Evolutionary conservation across 1,140 invertebrate species (phyloP), one percentile per base, ranked within the genome.

Genomic region (Phymorhynchus buccinoides): DNA sequence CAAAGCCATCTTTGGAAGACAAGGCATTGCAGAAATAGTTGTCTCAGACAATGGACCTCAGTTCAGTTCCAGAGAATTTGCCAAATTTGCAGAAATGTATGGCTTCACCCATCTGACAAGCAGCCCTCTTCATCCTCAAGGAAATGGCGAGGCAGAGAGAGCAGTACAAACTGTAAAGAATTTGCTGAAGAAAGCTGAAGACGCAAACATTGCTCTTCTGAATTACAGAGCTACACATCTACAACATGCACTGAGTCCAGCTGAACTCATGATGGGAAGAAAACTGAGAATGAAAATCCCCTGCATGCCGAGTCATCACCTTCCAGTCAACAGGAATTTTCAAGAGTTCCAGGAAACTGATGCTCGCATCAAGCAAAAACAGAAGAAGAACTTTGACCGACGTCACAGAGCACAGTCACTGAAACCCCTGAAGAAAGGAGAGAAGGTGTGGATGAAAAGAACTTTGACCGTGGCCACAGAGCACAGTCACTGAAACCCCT

Each of bases 91-190:
- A 22, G 71, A 85, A 35, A 62, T 82, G 0, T 90, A 71, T 68
- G 81, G 79, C n/a, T 88, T 91, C 81, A 85, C 80, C 44, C 88
- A 89, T 75, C 77, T 83, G 6, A 89, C 88, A 18, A 86, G 77
- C 27, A 85, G 37, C 88, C 87, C 3, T 18, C 32, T 71, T 37
- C 87, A 87, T 86, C 84, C 88, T 35, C 87, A 90, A 78, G 78
- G 84, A n/a, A 89, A 89, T 73, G 86, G 86, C 16, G 32, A 71
- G 82, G 52, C 88, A 16, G 88, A 89, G 83, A 80, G 86, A 79
- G 85, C 81, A 3, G 88, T 89, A 4, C 86, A 89, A 56, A 89
- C 87, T 1, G 87, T 90, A 12, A 88, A 90, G 80, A 83, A 56
- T 30, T 56, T 86, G 30, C 66, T 87, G 16, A 52, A 77, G 73